These are phyloP conservation scores for Epizoanthus illoricatus DNA, from an alignment of 92 coral and sea anemone species.

Conservation along the genomic window DNA sequence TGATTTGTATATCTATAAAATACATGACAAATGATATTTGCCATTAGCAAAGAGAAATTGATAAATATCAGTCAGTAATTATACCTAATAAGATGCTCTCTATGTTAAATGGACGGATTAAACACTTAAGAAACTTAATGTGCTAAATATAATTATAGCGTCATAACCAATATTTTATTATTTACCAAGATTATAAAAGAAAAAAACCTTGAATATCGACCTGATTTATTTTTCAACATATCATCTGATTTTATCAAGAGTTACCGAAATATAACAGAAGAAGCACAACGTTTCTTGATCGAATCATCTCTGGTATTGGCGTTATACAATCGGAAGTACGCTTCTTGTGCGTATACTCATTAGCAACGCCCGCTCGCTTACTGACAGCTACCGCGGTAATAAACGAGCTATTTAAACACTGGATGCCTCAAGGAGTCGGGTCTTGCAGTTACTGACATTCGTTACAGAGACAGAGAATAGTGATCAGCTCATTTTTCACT, in stretches of 20 bases:
- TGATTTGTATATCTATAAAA: background rate
- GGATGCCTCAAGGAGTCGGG: background rate
- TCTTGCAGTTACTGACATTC: background rate
- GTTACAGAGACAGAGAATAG: too few relatives aligned
- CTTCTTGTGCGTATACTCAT: background rate
- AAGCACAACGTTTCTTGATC: background rate
- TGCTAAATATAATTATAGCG: background rate
- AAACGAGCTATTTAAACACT: conserved; percentile 1
- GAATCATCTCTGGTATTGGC: background rate
- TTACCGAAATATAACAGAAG: conserved; percentile 7
- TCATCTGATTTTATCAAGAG: background rate
- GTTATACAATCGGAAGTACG: background rate
- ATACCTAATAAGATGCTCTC: background rate
- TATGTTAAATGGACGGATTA: background rate
- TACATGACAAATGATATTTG: background rate
- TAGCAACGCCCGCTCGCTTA: background rate
- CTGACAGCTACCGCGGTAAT: background rate
- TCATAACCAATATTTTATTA: background rate
- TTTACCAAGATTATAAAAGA: conserved; percentile 6
- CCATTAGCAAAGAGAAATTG: background rate
- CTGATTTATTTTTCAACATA: background rate
- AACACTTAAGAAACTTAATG: background rate
- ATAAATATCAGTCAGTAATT: background rate
- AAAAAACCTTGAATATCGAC: background rate
- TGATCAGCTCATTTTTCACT: background rate